Conservation (phyloP, 2,888 invertebrate species). For the Troides aeacus region DNA sequence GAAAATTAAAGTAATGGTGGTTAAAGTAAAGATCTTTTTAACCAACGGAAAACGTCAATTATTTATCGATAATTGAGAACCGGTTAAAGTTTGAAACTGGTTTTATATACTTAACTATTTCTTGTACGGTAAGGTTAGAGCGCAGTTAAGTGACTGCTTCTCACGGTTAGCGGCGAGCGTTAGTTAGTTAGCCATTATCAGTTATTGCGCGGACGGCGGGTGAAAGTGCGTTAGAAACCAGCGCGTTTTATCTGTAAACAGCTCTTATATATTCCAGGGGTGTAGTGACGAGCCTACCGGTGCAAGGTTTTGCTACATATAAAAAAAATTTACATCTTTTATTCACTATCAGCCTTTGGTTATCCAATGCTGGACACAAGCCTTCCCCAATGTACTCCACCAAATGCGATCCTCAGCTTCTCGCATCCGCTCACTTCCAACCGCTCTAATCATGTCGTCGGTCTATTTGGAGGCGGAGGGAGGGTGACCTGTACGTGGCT, state of each 20-base stretch:
- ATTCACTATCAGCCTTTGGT: background rate
- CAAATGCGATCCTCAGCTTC: no score
- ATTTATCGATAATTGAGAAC: no score
- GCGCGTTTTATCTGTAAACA: constrained; percentile 30
- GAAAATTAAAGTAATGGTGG: no score
- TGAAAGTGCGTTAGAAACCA: constrained; percentile 35
- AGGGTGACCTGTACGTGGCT: no score
- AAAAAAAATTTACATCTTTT: no score
- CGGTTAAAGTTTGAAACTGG: no score
- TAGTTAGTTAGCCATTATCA: background rate
- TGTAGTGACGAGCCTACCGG: constrained; percentile 17
- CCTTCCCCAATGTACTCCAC: background rate
- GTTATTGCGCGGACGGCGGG: constrained; percentile 16
- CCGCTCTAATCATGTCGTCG: no score
- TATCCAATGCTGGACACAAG: background rate
- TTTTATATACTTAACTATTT: background rate
- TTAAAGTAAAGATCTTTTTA: no score
- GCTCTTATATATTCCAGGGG: constrained; percentile 27
- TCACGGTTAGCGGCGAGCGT: background rate
- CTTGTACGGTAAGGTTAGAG: no score
- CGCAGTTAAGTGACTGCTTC: background rate
- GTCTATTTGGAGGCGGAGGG: no score
- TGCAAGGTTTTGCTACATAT: background rate
- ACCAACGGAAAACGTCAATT: no score
- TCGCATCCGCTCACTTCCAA: no score